A percentile compares a stretch with the other conserved stretches of the same genome.
Evolutionary conservation across 2,888 invertebrate species (phyloP).

Genomic region (Arge pagana): DNA sequence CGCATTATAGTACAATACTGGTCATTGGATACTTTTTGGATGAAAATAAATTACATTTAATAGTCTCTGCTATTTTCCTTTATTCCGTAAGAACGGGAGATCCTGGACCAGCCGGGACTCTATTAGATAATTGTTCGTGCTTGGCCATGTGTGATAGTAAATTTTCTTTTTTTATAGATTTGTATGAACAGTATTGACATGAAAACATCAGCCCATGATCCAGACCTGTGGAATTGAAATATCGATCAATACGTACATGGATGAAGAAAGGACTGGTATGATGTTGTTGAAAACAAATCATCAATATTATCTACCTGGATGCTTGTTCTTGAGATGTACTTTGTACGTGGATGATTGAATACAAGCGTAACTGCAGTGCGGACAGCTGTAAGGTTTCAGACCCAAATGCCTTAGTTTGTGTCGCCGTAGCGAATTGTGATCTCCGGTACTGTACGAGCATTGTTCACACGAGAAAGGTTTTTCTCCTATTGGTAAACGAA

Average conservation of each 20-base stretch:
- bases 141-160: conserved; percentile 63
- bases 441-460: conserved; percentile 75
- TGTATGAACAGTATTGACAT: conserved; percentile 67
- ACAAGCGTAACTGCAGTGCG: conserved; percentile 77
- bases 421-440: conserved; percentile 80
- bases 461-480: conserved; percentile 77
- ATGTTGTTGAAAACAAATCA: not conserved
- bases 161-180: conserved; percentile 69
- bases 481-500: too few species aligned
- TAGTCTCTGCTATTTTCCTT: too few species aligned
- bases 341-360: conserved; percentile 82
- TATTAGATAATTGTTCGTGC: conserved; percentile 19
- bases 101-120: conserved; percentile 1
- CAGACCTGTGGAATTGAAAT: conserved; percentile 56
- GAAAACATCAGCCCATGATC: conserved; percentile 67
- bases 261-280: too few species aligned
- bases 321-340: conserved; percentile 77
- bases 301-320: too few species aligned
- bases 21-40: too few species aligned
- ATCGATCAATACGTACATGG: not conserved
- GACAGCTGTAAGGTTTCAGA: conserved; percentile 76
- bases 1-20: too few species aligned
- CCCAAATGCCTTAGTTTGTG: conserved; percentile 80
- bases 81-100: conserved; percentile 4
- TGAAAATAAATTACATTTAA: too few species aligned